Conservation (phyloP, 1,140 invertebrate species). For the Ruditapes philippinarum region DNA sequence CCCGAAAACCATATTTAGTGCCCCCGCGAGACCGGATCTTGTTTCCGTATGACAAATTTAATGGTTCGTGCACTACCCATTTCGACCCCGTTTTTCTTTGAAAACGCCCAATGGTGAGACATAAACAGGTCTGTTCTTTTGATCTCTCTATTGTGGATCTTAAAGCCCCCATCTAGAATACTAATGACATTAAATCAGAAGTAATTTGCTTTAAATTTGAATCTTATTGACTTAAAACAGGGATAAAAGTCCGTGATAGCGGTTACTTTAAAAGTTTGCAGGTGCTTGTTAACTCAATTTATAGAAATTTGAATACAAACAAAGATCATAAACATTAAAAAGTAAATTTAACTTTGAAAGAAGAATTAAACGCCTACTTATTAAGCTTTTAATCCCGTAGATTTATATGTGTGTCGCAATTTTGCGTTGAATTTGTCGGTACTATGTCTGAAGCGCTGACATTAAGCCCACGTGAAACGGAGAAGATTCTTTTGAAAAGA, state of each 20-base stretch:
- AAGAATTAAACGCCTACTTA: slow-evolving; percentile 65
- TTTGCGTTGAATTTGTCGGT: not conserved
- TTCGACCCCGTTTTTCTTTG: slow-evolving; percentile 50
- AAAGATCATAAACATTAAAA: slow-evolving; percentile 50
- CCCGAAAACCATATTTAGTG: slow-evolving; percentile 33
- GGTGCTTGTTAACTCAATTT: slow-evolving; percentile 62
- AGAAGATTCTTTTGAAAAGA: not conserved
- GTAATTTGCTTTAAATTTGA: slow-evolving; percentile 68
- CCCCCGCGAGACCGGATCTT: slow-evolving; percentile 37
- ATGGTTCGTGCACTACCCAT: slow-evolving; percentile 49
- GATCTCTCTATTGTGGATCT: slow-evolving; percentile 50
- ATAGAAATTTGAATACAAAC: slow-evolving; percentile 57
- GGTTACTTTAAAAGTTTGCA: slow-evolving; percentile 61
- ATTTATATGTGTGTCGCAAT: slow-evolving; percentile 12
- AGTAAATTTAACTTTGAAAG: slow-evolving; percentile 65
- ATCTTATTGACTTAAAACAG: slow-evolving; percentile 66
- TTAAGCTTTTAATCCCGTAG: slow-evolving; percentile 38
- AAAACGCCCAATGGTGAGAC: slow-evolving; percentile 9
- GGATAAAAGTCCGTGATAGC: slow-evolving; percentile 50
- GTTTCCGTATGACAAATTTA: slow-evolving; percentile 58
- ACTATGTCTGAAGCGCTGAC: not conserved
- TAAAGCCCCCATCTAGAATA: slow-evolving; percentile 39
- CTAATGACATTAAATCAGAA: slow-evolving; percentile 68
- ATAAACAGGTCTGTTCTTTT: slow-evolving; percentile 52
- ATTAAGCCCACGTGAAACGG: not conserved